Evolutionary conservation across 1,140 invertebrate species (phyloP), one percentile per base, ranked within the genome.

Genomic region (Gyrodactylus salaris): DNA sequence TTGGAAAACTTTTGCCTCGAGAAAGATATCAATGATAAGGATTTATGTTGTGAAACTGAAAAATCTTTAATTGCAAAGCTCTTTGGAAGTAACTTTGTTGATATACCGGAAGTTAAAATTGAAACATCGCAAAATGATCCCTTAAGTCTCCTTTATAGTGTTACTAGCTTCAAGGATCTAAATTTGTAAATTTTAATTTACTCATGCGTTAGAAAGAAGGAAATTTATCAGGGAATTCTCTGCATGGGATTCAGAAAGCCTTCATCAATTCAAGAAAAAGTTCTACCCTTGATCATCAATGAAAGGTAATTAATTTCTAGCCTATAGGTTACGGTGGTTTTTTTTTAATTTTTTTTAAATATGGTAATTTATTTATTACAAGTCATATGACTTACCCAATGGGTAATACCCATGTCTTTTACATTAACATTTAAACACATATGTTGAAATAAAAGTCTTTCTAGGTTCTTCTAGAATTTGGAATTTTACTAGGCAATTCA

Each of bases 191-290:
- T 54, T 54, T 7, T 54, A 16, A 16, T 54, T n/a, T 54, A 16
- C 7, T 16, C 34, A 7, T n/a, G n/a, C n/a, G n/a, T 54, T 69
- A 69, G 68, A 2, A 69, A 69, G 24, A 87, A 88, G 26, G 87
- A 89, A 77, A 81, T 96, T 26, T 81, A 95, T 20, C 88, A 90
- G 82, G 92, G 92, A 74, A 87, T 97, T 25, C 95, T 93, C 82
- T 86, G 84, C 19, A 93, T 97, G 90, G 91, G 91, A 21, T 98
- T 96, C 77, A 91, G 91, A 82, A 86, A 88, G 20, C 94, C 94
- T 20, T 96, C 92, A 0, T 95, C 93, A 84, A 98, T 98, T 78
- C 88, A 95, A 83, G 92, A 96, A 85, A 89, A 89, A 69, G 91
- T 91, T 20, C 82, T 98, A 75, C 93, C 94, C 68, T 82, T 98